phyloP scores from a whole-genome alignment of 2,113 vertebrate genomes.

The Tricholaema leucomelas region DNA sequence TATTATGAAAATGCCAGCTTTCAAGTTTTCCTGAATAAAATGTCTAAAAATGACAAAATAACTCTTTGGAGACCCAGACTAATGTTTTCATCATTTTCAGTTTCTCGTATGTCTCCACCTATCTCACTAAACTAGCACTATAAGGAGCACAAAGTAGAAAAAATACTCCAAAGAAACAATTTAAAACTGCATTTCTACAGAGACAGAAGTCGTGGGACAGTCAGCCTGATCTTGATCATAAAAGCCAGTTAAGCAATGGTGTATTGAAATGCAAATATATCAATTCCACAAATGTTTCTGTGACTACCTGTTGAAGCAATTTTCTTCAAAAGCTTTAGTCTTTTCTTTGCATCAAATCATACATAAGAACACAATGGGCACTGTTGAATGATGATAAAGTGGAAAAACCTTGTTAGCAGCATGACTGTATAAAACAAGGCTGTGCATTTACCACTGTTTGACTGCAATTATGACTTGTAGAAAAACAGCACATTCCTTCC shows the following conservation, averaged over 20 bases:
- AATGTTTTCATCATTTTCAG: neutral
- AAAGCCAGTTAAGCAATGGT: neutral
- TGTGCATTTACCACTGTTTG: neutral
- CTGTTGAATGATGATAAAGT: constrained; percentile 21
- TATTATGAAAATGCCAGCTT: neutral
- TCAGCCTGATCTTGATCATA: neutral
- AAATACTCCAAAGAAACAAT: neutral
- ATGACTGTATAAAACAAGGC: neutral
- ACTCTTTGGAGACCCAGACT: neutral
- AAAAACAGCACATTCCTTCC: neutral
- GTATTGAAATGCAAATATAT: constrained; percentile 42
- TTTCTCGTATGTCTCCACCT: neutral
- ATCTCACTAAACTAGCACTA: neutral
- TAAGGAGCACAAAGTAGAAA: neutral
- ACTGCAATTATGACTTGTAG: neutral
- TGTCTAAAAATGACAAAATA: neutral
- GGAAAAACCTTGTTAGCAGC: constrained; percentile 2
- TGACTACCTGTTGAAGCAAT: neutral
- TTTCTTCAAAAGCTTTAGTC: neutral
- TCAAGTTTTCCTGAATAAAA: neutral
- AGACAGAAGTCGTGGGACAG: neutral
- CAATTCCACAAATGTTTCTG: neutral
- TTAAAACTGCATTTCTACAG: neutral
- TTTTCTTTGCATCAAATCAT: neutral
- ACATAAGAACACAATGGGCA: neutral